Conservation (phyloP, 1,140 invertebrate genomes). For the Zeugodacus cucurbitae region DNA sequence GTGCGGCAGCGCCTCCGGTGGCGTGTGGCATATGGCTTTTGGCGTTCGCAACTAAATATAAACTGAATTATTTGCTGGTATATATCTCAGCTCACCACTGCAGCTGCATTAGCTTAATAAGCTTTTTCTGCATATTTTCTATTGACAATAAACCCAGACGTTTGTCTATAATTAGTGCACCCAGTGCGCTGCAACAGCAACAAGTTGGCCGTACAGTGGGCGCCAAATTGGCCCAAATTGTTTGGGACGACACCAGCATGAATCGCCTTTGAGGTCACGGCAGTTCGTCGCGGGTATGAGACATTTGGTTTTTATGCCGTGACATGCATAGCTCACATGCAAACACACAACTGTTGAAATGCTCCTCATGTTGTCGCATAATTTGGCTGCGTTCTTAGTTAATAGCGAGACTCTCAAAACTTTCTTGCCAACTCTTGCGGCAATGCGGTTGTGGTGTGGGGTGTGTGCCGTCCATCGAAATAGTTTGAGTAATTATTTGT, state of each 20-base stretch:
- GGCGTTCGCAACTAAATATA: conserved; percentile 23
- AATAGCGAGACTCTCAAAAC: no score
- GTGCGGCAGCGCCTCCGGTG: neutral
- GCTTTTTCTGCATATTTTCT: neutral
- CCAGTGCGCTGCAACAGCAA: neutral
- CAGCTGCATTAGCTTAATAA: conserved; percentile 7
- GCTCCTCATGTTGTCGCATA: no score
- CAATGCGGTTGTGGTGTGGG: neutral
- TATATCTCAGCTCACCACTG: neutral
- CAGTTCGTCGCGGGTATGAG: neutral
- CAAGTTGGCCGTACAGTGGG: neutral
- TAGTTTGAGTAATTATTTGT: neutral
- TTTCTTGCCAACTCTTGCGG: neutral
- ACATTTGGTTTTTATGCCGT: neutral
- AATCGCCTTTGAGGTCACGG: conserved; percentile 5
- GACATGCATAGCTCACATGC: neutral
- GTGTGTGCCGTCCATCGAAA: neutral
- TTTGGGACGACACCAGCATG: conserved; percentile 7
- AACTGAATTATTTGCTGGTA: neutral
- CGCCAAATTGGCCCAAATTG: conserved; percentile 25
- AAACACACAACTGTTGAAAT: no score
- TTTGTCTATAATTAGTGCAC: neutral
- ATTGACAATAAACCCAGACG: neutral
- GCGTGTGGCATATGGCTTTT: conserved; percentile 5
- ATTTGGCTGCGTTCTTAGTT: no score